Evolutionary conservation across 2,113 vertebrate genomes (phyloP).

Genomic region (Stercorarius parasiticus): DNA sequence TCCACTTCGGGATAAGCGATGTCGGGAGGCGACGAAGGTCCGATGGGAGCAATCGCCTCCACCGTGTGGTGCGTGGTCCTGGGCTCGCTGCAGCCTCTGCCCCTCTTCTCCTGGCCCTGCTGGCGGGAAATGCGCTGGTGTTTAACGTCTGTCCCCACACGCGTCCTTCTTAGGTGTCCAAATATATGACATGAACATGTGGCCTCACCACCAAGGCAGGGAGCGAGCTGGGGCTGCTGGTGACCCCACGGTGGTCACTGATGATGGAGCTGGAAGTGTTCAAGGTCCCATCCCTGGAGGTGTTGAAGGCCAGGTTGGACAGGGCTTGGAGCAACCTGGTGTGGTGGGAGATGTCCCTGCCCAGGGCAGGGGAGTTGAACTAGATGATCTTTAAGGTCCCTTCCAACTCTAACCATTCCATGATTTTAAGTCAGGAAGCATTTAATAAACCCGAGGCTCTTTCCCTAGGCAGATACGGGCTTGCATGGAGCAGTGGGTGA

Average conservation of each 20-base stretch:
- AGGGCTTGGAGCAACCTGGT: background rate
- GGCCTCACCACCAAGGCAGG: background rate
- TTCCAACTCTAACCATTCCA: background rate
- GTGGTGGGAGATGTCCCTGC: background rate
- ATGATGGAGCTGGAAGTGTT: background rate
- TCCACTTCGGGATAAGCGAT: background rate
- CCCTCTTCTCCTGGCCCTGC: background rate
- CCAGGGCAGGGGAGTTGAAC: background rate
- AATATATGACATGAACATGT: background rate
- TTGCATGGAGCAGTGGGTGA: background rate
- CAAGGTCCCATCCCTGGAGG: background rate
- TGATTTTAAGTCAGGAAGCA: background rate
- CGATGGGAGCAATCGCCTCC: background rate
- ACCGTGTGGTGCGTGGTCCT: rapidly evolving
- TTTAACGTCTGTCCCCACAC: rapidly evolving
- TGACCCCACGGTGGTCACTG: rapidly evolving
- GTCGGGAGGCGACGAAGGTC: background rate
- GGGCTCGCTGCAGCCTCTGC: background rate
- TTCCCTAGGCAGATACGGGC: background rate
- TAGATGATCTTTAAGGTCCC: background rate
- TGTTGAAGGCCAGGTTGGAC: background rate
- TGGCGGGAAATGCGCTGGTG: rapidly evolving
- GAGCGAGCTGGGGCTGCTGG: background rate
- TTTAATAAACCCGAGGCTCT: background rate
- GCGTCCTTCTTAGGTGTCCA: background rate